Conservation (phyloP, 2,797 vertebrate genomes). For the Clarias fuscus region DNA sequence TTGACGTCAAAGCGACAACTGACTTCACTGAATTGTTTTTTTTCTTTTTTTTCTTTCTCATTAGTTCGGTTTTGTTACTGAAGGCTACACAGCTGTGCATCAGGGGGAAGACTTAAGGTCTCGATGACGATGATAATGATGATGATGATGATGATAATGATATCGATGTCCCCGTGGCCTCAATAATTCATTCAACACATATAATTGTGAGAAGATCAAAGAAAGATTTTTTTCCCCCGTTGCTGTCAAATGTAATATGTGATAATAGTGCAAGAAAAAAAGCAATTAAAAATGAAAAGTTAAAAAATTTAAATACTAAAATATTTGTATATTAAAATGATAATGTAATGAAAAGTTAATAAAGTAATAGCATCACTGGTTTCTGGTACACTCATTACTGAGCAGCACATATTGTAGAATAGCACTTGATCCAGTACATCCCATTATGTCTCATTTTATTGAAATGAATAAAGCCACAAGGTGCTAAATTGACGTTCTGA, state of each 20-base stretch:
- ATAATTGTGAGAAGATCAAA: too few species aligned
- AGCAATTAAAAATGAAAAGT: background rate
- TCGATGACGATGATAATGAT: background rate
- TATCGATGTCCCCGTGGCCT: background rate
- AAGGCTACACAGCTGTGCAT: constrained; percentile 32
- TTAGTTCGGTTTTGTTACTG: constrained; percentile 46
- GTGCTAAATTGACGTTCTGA: background rate
- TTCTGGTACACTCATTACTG: background rate
- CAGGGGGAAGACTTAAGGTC: constrained; percentile 56
- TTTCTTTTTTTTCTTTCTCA: background rate
- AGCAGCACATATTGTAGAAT: background rate
- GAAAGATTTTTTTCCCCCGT: too few species aligned
- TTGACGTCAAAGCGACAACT: constrained; percentile 34
- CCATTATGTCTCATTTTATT: background rate
- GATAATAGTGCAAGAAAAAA: background rate
- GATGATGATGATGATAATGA: background rate
- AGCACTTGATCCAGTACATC: background rate
- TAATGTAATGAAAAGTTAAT: background rate
- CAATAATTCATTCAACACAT: background rate
- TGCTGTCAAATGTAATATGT: background rate
- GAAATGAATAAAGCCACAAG: background rate
- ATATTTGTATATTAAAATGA: background rate
- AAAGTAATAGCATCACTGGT: background rate
- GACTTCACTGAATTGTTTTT: constrained; percentile 26
- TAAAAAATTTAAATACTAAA: background rate